Evolutionary conservation across 2,797 vertebrate species (phyloP).

Genomic region (Chromis chromis): DNA sequence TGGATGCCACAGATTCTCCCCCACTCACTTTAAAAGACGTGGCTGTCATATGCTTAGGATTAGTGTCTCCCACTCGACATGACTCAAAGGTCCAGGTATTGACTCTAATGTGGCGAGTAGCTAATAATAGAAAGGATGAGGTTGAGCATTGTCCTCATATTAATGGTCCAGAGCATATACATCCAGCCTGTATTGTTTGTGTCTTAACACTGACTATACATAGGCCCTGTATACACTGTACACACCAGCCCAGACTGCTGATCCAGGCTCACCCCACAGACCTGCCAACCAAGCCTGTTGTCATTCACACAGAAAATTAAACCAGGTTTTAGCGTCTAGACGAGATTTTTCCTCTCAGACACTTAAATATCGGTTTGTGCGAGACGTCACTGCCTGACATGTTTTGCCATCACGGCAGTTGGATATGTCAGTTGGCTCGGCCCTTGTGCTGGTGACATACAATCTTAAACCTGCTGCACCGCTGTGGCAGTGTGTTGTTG

Average conservation of each 20-base stretch:
- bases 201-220: background rate
- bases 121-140: slow-evolving; percentile 43
- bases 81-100: slow-evolving; percentile 69
- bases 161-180: slow-evolving; percentile 4
- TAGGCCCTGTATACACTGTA: slow-evolving; percentile 28
- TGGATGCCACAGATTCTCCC: slow-evolving; percentile 29
- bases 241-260: slow-evolving; percentile 34
- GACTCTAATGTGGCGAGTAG: slow-evolving; percentile 42
- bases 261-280: slow-evolving; percentile 28
- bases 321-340: slow-evolving; percentile 29
- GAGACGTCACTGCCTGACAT: slow-evolving; percentile 10
- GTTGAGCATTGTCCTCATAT: slow-evolving; percentile 1
- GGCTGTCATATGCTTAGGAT: slow-evolving; percentile 70
- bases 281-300: slow-evolving; percentile 5
- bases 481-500: slow-evolving; percentile 22
- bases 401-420: slow-evolving; percentile 13
- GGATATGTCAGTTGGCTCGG: slow-evolving; percentile 17
- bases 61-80: slow-evolving; percentile 71
- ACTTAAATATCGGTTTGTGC: slow-evolving; percentile 18
- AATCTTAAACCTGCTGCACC: slow-evolving; percentile 10
- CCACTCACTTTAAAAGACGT: slow-evolving; percentile 49
- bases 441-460: background rate
- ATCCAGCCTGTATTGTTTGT: slow-evolving; percentile 9
- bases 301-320: slow-evolving; percentile 22
- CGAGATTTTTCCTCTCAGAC: slow-evolving; percentile 39